Evolutionary conservation across 1,140 invertebrate species (phyloP), one percentile per base, ranked within the genome.

Genomic region (Penaeus chinensis): DNA sequence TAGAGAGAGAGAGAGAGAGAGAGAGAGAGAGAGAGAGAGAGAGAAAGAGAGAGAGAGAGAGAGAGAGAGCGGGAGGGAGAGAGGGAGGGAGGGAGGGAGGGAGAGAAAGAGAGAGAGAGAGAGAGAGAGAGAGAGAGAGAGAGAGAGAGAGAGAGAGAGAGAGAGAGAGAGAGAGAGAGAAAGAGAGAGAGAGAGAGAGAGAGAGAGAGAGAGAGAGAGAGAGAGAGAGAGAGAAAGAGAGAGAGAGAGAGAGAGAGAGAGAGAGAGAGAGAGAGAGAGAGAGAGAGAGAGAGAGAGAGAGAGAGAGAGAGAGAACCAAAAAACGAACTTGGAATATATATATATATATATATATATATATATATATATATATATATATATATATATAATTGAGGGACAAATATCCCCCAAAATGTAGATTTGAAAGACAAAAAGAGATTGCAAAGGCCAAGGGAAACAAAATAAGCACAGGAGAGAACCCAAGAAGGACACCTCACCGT

Each of bases 401-500:
- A 54, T 54, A 54, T 32, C 32, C 32, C 32, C 32, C 37, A 42
- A 42, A 42, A 66, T 66, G 65, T 66, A 76, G 24, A 76, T 19
- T 32, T 76, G 24, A 76, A 32, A 18, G 32, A 80, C 0, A 47
- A 80, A 19, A 54, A 22, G 3, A 80, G 2, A 54, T 37, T 42
- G 19, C 32, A 27, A 22, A 19, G 54, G 16, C 54, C 19, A 22
- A 47, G 20, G 13, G 7, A 66, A 24, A 22, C 3, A 71, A 71
- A 22, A 32, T 22, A 16, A 24, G 16, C n/a, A 71, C 54, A 54
- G 54, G 54, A 11, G 54, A 11, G n/a, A 60, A 18, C 11, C 10
- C 60, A 82, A 24, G 37, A n/a, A 22, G 66, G n/a, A 27, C 18
- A 2, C 24, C 87, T 71, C 8, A 88, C 87, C 82, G 60, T 88